Base-by-base conservation (phyloP, 2,888 invertebrate species). In the Macrosiphum euphorbiae region DNA sequence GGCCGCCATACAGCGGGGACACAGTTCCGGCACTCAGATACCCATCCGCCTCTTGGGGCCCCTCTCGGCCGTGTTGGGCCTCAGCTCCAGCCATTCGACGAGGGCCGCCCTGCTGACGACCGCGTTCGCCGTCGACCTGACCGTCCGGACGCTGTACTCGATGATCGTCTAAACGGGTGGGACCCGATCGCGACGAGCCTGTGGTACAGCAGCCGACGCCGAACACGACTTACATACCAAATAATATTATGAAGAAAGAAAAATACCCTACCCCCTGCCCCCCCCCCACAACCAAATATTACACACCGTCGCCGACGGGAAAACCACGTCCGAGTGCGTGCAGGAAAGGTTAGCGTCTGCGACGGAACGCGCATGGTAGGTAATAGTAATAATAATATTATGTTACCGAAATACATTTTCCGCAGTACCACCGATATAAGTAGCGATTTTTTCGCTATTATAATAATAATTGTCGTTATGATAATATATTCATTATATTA, bases 1-100 rank as follows among this genome's bases (percentile, higher is more conserved):
- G 92, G 96, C 96, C 50, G 96, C 96, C 28, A 96, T 96, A 96
- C 97, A 97, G 95, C 96, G 96, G 95, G 96, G 96, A 35, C 96
- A 96, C 95, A 96, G 96, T 95, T 96, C 96, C 67, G 96, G 96
- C 89, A 96, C 96, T 11, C 96, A 96, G 4, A 96, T 96, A 94
- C 96, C 96, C 24, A 96, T 96, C 89, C 95, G 95, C 90, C 95
- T 95, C 95, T 96, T 96, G 96, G 96, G 96, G 55, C 96, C 96
- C 94, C 95, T 96, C 85, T 96, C 96, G 26, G 96, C 96, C 94
- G 96, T 96, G 28, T 95, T 96, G 20, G 96, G 96, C 10, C 95
- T 96, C 89, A 96, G 96, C 90, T 96, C 96, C 92, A 96, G 96
- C 95, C 95, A 96, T 88, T 96, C 96, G 35, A 96, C 96, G 84